Percentiles rank a stretch among this genome's conserved stretches.
Evolutionary conservation across 2,888 invertebrate genomes (phyloP).

Genomic region (Epirrita christyi): DNA sequence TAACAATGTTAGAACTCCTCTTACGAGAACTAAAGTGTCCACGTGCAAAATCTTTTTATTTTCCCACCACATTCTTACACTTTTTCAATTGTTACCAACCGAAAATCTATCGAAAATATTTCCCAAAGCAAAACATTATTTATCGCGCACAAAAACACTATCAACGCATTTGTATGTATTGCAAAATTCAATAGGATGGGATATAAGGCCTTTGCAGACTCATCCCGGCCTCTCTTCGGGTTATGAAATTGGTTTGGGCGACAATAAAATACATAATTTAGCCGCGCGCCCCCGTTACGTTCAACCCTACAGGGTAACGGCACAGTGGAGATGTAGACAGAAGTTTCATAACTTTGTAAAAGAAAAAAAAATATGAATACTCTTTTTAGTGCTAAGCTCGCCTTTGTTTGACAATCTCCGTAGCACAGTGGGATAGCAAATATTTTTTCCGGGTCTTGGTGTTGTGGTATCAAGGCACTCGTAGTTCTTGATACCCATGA

Average conservation of each 20-base stretch:
- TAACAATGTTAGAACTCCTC: too few species aligned
- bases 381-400: too few species aligned
- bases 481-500: too few species aligned
- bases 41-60: conserved; percentile 3
- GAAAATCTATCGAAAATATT: conserved; percentile 34
- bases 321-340: conserved; percentile 25
- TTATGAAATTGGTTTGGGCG: conserved; percentile 74
- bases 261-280: conserved; percentile 79
- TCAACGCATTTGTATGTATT: conserved; percentile 69
- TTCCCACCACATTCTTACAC: conserved; percentile 8
- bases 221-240: conserved; percentile 64
- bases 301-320: conserved; percentile 34
- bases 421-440: too few species aligned
- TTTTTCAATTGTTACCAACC: conserved; percentile 34
- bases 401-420: too few species aligned
- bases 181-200: conserved; percentile 68
- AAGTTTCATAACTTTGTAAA: background rate
- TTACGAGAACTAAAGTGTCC: background rate
- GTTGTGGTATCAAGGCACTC: too few species aligned
- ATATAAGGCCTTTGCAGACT: conserved; percentile 55
- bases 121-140: conserved; percentile 42
- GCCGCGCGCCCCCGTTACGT: conserved; percentile 49
- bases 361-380: too few species aligned
- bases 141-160: conserved; percentile 53
- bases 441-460: too few species aligned